Conservation (phyloP, 2,888 invertebrate species). For the Platycheirus albimanus region DNA sequence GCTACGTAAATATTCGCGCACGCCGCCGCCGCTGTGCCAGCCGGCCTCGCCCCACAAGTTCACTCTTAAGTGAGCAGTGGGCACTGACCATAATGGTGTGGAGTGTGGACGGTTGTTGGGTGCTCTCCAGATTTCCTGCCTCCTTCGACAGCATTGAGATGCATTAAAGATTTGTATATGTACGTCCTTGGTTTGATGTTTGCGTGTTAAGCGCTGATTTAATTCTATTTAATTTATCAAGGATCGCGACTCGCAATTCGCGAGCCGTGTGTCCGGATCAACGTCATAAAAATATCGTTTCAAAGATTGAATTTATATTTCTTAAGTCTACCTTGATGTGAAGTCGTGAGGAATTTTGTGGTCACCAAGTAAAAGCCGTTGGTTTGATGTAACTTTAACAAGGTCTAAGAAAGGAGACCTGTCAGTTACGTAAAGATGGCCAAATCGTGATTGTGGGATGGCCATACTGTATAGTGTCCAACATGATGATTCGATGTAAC, state of each 20-base stretch:
- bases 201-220: slow-evolving; percentile 77
- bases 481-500: slow-evolving; percentile 16
- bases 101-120: too few species aligned
- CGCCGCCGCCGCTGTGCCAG: slow-evolving; percentile 5
- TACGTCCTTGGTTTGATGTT: slow-evolving; percentile 66
- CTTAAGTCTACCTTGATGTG: slow-evolving; percentile 61
- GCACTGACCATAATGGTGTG: slow-evolving; percentile 8
- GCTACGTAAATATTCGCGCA: slow-evolving; percentile 26
- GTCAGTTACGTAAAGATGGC: slow-evolving; percentile 12
- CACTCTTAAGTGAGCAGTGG: background rate
- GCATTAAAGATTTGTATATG: slow-evolving; percentile 47
- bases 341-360: slow-evolving; percentile 45
- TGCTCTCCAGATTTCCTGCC: slow-evolving; percentile 19
- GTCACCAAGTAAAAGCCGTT: slow-evolving; percentile 2
- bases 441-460: slow-evolving; percentile 45
- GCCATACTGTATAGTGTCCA: too few species aligned
- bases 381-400: slow-evolving; percentile 7
- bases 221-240: slow-evolving; percentile 76
- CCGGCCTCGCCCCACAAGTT: too few species aligned
- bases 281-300: slow-evolving; percentile 44
- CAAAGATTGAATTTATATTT: slow-evolving; percentile 60
- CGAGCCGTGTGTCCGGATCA: slow-evolving; percentile 62
- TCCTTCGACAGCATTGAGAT: slow-evolving; percentile 48
- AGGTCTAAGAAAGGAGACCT: too few species aligned
- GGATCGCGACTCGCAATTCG: too few species aligned